Percentiles rank a stretch among this genome's conserved stretches.
Evolutionary conservation across 92 coral and sea anemone genomes (phyloP).

Genomic region (Desmophyllum pertusum): DNA sequence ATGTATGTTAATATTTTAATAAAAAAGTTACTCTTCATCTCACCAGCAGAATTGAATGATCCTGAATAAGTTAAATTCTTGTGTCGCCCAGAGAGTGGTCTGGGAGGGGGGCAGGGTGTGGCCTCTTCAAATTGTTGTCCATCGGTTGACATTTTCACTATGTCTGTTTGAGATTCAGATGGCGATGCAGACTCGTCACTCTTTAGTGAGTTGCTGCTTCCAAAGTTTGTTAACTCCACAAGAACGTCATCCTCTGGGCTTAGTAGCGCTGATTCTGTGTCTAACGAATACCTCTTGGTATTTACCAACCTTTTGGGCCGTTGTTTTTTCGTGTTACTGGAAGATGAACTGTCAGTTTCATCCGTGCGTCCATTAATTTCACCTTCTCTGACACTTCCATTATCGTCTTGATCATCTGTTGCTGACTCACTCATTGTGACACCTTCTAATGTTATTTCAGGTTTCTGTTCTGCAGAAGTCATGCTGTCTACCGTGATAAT

Average conservation of each 20-base stretch:
- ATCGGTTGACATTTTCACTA: background rate
- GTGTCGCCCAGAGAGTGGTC: background rate
- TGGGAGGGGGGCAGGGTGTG: constrained; percentile 10
- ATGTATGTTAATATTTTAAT: background rate
- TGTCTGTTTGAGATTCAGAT: background rate
- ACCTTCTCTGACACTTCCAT: background rate
- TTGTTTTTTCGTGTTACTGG: background rate
- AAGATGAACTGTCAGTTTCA: background rate
- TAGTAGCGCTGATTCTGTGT: constrained; percentile 17
- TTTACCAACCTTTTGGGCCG: constrained; percentile 5
- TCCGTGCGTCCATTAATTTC: background rate
- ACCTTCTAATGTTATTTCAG: background rate
- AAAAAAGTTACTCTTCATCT: background rate
- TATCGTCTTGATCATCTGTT: background rate
- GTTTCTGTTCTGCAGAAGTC: constrained; percentile 11
- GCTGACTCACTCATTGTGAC: constrained; percentile 9
- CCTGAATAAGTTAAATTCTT: constrained; percentile 8
- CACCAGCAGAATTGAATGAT: constrained; percentile 29
- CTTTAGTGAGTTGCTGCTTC: constrained; percentile 24
- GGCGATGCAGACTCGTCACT: background rate
- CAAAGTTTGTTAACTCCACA: constrained; percentile 25
- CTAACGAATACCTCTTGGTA: constrained; percentile 34
- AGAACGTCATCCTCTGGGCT: constrained; percentile 34
- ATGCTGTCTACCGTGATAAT: background rate
- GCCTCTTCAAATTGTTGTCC: constrained; percentile 1